Conservation (phyloP, 2,888 invertebrate species). For the Eupithecia tripunctaria region DNA sequence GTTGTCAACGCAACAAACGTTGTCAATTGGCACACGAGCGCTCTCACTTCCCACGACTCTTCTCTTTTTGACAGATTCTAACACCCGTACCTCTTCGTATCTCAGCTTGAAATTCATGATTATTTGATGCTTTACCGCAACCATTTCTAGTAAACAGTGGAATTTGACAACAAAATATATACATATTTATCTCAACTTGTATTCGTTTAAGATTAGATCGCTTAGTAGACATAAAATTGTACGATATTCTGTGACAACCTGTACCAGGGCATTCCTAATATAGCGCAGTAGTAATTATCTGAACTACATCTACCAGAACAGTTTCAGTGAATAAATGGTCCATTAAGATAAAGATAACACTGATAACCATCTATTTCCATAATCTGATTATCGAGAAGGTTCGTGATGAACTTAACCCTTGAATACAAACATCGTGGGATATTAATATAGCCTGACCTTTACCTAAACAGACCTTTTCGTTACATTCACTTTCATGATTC, state of each 20-base stretch:
- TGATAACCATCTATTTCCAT: conserved; percentile 15
- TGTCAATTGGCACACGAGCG: no score
- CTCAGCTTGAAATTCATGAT: no score
- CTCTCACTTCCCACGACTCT: no score
- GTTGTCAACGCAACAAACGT: no score
- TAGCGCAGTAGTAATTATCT: conserved; percentile 21
- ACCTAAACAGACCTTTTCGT: neutral
- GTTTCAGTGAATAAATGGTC: conserved; percentile 23
- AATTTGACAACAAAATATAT: no score
- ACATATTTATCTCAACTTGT: neutral
- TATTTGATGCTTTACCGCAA: neutral
- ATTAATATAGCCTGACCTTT: neutral
- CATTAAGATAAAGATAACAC: conserved; percentile 24
- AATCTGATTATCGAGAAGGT: conserved; percentile 19
- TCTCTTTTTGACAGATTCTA: no score
- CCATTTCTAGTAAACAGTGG: no score
- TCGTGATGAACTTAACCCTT: conserved; percentile 6
- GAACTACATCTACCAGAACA: conserved; percentile 25
- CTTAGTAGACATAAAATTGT: neutral
- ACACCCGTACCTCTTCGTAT: no score
- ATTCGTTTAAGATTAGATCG: neutral
- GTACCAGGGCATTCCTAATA: conserved; percentile 1
- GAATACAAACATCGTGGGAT: conserved; percentile 4
- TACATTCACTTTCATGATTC: neutral
- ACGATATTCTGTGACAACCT: neutral